These are phyloP conservation scores for Chouioia cunea DNA, from an alignment of 2,888 invertebrate species.

Conservation along the genomic window DNA sequence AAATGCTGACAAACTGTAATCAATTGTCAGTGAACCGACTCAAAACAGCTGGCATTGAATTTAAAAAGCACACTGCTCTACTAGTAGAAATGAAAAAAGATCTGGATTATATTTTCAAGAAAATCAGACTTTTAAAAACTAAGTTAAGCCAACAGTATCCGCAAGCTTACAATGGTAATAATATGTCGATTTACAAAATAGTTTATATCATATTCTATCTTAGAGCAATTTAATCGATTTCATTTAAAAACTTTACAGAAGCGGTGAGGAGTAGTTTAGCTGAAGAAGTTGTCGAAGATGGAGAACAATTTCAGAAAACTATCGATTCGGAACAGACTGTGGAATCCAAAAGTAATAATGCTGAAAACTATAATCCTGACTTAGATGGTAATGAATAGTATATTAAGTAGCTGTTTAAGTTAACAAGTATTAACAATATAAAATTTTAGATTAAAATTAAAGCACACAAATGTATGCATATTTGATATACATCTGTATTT, in stretches of 20 bases:
- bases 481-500: too few relatives aligned
- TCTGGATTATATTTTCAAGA: constrained; percentile 92
- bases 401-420: constrained; percentile 55
- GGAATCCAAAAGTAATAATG: constrained; percentile 45
- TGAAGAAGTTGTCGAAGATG: constrained; percentile 66
- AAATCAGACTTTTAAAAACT: constrained; percentile 86
- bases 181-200: not conserved
- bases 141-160: constrained; percentile 76
- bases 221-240: constrained; percentile 1
- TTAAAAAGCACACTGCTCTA: constrained; percentile 89
- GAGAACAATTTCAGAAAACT: constrained; percentile 56
- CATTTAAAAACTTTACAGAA: constrained; percentile 52
- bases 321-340: constrained; percentile 59
- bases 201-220: constrained; percentile 1
- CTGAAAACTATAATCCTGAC: constrained; percentile 61
- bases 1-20: constrained; percentile 98
- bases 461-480: too few relatives aligned
- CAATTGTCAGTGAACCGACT: constrained; percentile 90
- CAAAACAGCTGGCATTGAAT: constrained; percentile 87
- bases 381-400: constrained; percentile 66
- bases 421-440: constrained; percentile 20
- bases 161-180: constrained; percentile 64
- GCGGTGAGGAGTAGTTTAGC: constrained; percentile 66
- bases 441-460: too few relatives aligned
- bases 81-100: constrained; percentile 94